A percentile compares a stretch with the other conserved stretches of the same genome.
Evolutionary conservation across 1,140 invertebrate genomes (phyloP).

Genomic region (Reticulitermes speratus): DNA sequence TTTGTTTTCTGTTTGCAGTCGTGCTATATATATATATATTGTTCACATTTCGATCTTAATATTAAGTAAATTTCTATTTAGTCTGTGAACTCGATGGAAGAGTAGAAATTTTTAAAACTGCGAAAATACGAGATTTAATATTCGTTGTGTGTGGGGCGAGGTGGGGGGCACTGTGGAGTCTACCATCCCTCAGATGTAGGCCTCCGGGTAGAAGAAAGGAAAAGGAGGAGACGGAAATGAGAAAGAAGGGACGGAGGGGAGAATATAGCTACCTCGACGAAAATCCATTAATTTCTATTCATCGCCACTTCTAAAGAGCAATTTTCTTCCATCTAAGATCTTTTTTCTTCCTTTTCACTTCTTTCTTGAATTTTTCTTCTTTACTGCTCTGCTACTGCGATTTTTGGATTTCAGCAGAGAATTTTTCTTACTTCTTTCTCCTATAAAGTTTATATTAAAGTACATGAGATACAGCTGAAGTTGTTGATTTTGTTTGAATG

Average conservation of each 20-base stretch:
- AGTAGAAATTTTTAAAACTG: neutral
- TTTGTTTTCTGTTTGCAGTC: neutral
- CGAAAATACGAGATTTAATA: conserved; percentile 6
- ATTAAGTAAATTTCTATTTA: neutral
- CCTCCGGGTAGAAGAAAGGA: neutral
- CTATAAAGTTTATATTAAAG: conserved; percentile 4
- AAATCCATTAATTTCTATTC: conserved; percentile 14
- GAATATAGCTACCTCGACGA: neutral
- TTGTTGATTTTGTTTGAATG: neutral
- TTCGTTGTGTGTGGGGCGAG: neutral
- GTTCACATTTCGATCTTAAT: neutral
- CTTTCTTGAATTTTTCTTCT: neutral
- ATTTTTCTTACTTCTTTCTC: neutral
- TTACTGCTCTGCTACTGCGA: neutral
- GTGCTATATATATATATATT: neutral
- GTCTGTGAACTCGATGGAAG: neutral
- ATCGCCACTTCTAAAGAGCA: neutral
- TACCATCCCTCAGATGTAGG: neutral
- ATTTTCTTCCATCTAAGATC: conserved; percentile 2
- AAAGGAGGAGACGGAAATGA: neutral
- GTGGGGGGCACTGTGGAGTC: neutral
- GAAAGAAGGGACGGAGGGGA: neutral
- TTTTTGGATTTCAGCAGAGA: conserved; percentile 8
- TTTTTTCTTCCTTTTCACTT: neutral
- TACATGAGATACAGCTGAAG: conserved; percentile 5